Evolutionary conservation across 2,797 vertebrate genomes (phyloP), one percentile per base, ranked within the genome.

Genomic region (Acanthiza pusilla): DNA sequence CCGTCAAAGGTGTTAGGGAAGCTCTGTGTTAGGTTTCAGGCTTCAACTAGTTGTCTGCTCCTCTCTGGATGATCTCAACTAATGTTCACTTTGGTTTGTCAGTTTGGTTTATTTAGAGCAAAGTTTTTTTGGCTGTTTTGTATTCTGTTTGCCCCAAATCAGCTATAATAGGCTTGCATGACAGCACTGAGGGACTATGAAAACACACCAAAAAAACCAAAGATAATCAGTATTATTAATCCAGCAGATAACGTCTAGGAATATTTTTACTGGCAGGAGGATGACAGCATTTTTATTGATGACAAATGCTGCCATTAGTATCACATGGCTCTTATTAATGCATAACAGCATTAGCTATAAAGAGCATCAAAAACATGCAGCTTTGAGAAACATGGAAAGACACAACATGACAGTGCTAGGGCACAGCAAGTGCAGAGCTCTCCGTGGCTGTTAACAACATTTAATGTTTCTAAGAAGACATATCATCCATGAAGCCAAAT

Each of bases 321-420:
- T 43, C 70, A 53, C 1, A 0, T 4, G 32, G 51, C 48, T 89
- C 34, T 38, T 78, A 22, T 4, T 60, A 81, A 86, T 9, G n/a
- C 13, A 47, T 16, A 50, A 83, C 72, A 17, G 15, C 9, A 55
- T 51, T 32, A 13, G 4, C 68, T 53, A 11, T 43, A 13, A 76
- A 45, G 2, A 79, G n/a, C 15, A 53, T 30, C 21, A 51, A 78
- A 63, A 80, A 4, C 68, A 58, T 0, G 0, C 4, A 42, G 32
- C 3, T 1, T 20, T 45, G 57, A 63, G 26, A 85, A 80, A 77
- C 30, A 12, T 15, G 3, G n/a, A 61, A 48, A 50, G 27, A 47
- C 15, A 32, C 8, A 51, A 30, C 2, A 0, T 3, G 36, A 57
- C 1, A 5, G 14, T 7, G 21, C 58, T 21, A 26, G 30, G 17